A percentile compares a stretch with the other conserved stretches of the same genome.
phyloP scores from a whole-genome alignment of 2,113 vertebrate species.

The Abramis brama region DNA sequence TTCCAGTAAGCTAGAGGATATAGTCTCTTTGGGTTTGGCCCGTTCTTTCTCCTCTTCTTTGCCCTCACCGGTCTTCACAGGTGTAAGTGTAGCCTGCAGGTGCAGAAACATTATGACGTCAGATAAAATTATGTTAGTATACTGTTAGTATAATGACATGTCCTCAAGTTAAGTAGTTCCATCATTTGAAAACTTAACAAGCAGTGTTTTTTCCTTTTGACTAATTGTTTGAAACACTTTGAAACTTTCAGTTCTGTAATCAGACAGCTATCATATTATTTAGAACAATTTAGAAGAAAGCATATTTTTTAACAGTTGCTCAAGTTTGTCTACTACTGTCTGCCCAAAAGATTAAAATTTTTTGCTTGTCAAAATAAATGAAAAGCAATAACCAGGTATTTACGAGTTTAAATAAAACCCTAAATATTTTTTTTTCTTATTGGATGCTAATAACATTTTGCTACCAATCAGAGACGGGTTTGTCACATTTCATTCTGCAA shows the following conservation, averaged over 20 bases:
- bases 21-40: slow-evolving; percentile 89
- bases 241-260: not conserved
- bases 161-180: not conserved
- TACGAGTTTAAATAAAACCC: not conserved
- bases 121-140: not conserved
- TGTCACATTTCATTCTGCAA: not conserved
- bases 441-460: not conserved
- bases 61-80: slow-evolving; percentile 88
- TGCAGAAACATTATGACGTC: not conserved
- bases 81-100: slow-evolving; percentile 86
- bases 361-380: not conserved
- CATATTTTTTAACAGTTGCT: not conserved
- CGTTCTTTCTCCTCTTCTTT: slow-evolving; percentile 91
- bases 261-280: not conserved
- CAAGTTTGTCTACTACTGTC: not conserved
- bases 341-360: fast-evolving
- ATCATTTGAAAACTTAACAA: not conserved
- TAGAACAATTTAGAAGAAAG: not conserved
- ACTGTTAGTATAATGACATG: not conserved
- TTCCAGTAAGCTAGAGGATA: slow-evolving; percentile 89
- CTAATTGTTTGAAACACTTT: not conserved
- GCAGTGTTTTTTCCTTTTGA: not conserved
- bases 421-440: not conserved
- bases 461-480: not conserved
- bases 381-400: not conserved